Conservation (phyloP, 92 coral and sea anemone species). For the Virgularia gustaviana region DNA sequence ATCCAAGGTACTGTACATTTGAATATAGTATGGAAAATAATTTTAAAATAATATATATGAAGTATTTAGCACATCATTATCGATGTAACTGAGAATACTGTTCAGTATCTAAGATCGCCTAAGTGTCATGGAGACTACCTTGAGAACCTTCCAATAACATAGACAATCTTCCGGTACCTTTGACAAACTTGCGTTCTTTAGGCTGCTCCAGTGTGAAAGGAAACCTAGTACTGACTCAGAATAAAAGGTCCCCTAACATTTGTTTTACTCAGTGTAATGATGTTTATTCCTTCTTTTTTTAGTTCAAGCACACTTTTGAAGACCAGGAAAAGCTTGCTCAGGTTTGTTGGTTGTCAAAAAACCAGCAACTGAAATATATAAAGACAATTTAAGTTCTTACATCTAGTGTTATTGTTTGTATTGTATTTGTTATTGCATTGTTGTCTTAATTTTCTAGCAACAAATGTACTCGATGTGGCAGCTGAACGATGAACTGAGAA, state of each 20-base stretch:
- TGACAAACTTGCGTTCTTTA: no score
- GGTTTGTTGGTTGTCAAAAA: slow-evolving; percentile 33
- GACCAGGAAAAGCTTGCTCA: slow-evolving; percentile 77
- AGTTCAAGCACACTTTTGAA: slow-evolving; percentile 67
- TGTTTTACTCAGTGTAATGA: no score
- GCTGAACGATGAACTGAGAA: slow-evolving; percentile 63
- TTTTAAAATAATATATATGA: background rate
- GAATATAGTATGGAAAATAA: background rate
- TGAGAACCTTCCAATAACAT: no score
- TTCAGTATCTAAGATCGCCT: no score
- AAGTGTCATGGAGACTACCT: no score
- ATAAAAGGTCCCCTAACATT: no score
- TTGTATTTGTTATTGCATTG: background rate
- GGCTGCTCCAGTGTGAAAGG: no score
- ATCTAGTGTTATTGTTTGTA: background rate
- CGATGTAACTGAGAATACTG: no score
- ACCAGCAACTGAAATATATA: background rate
- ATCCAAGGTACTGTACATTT: slow-evolving; percentile 76
- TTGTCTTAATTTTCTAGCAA: slow-evolving; percentile 32
- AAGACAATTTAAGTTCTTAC: background rate
- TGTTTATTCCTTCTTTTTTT: no score
- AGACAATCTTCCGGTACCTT: no score
- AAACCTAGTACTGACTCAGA: no score
- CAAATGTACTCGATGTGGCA: slow-evolving; percentile 86
- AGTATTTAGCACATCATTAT: no score